Conservation (phyloP, 2,888 invertebrate species). For the Apamea epomidion region DNA sequence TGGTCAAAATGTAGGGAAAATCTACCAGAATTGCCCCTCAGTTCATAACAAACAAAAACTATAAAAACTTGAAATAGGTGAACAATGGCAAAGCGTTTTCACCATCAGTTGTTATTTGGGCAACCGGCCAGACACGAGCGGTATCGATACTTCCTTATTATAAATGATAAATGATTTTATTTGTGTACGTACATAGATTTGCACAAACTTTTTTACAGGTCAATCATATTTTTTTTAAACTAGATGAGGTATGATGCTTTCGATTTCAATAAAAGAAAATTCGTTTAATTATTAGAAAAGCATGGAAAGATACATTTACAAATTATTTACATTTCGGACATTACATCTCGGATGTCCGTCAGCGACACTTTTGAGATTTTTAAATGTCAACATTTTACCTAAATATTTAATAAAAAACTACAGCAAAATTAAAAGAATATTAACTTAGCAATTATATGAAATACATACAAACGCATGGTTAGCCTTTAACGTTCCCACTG, state of each 20-base stretch:
- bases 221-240: background rate
- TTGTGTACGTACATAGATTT: too few relatives aligned
- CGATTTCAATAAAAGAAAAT: slow-evolving; percentile 15
- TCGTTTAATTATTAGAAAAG: background rate
- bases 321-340: too few relatives aligned
- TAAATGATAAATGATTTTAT: background rate
- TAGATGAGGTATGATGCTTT: background rate
- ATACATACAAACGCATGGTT: too few relatives aligned
- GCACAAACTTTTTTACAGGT: background rate
- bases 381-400: background rate
- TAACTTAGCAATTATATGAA: too few relatives aligned
- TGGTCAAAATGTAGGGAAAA: too few relatives aligned
- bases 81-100: slow-evolving; percentile 39
- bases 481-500: too few relatives aligned
- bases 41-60: slow-evolving; percentile 8
- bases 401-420: background rate
- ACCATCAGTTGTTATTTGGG: slow-evolving; percentile 52
- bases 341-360: background rate
- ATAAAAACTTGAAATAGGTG: slow-evolving; percentile 6
- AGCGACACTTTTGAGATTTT: background rate
- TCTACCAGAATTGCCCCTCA: too few relatives aligned
- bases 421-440: background rate
- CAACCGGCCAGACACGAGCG: slow-evolving; percentile 28
- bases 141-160: slow-evolving; percentile 29
- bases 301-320: too few relatives aligned